Evolutionary conservation across 2,797 vertebrate genomes (phyloP), one percentile per base, ranked within the genome.

Genomic region (Notamacropus eugenii): DNA sequence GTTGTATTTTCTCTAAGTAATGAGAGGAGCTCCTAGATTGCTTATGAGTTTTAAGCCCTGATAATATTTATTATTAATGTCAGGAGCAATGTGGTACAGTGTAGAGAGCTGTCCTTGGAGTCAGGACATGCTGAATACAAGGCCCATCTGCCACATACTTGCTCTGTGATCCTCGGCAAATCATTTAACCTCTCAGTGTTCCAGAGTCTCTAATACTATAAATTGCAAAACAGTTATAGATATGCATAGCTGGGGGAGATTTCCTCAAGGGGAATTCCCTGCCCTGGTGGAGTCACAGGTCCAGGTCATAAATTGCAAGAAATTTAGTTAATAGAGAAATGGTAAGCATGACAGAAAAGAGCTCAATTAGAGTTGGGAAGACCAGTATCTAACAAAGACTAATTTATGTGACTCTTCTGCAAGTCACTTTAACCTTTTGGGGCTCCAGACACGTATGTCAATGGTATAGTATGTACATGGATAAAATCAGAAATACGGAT

Each of bases 61-160:
- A 95, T 8, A 94, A 28, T 96, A 96, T 96, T 54, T 52, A 87
- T 0, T 90, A 29, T 95, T 96, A 95, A 50, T 87, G 28, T 87
- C 55, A 46, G 16, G 28, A 24, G 13, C 9, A 50, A 22, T 22
- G 6, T 82, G n/a, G 2, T 82, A 22, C 24, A 82, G n/a, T 10
- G 27, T 87, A 87, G 9, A 87, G 8, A 87, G 8, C 74, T 87
- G 0, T 50, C 74, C 40, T 87, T 87, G 74, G 40, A 87, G 10
- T 87, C 40, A 27, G 40, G 74, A 87, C 40, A 27, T 27, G 22
- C 40, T 87, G 74, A 40, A 24, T 46, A 50, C n/a, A 40, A 82
- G 74, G 40, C 40, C 40, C 3, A 87, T 22, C 67, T 74, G 67
- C 34, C 16, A 74, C n/a, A 74, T 22, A 22, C n/a, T 24, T 46